Conservation (phyloP, 2,888 invertebrate genomes). For the Hypselothyrea guttata region DNA sequence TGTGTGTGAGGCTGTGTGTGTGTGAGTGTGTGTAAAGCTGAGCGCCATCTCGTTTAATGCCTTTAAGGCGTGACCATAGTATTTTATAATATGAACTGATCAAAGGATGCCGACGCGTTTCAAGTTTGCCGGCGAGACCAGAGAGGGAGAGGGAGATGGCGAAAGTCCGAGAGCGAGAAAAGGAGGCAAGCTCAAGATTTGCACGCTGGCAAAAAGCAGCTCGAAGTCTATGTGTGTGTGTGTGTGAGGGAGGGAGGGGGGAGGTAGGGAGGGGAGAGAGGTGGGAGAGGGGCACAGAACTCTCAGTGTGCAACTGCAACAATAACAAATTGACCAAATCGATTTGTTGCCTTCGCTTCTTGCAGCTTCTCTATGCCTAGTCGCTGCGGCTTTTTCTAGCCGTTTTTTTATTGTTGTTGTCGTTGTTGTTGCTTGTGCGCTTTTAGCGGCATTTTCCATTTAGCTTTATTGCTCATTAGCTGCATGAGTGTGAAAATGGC, state of each 20-base stretch:
- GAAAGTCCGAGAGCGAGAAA: not conserved
- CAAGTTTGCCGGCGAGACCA: slow-evolving; percentile 78
- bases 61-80: slow-evolving; percentile 83
- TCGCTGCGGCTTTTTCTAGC: slow-evolving; percentile 13
- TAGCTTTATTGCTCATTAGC: slow-evolving; percentile 75
- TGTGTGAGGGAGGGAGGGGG: slow-evolving; percentile 3
- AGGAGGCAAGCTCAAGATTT: slow-evolving; percentile 60
- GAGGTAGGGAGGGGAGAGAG: too few species aligned
- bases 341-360: slow-evolving; percentile 63
- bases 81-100: slow-evolving; percentile 83
- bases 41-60: slow-evolving; percentile 83
- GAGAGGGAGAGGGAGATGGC: slow-evolving; percentile 12
- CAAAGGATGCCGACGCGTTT: slow-evolving; percentile 82
- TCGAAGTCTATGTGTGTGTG: slow-evolving; percentile 10
- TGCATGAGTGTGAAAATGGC: slow-evolving; percentile 73
- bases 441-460: slow-evolving; percentile 70
- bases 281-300: slow-evolving; percentile 16
- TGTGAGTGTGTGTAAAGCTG: slow-evolving; percentile 69
- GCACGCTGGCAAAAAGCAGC: slow-evolving; percentile 66
- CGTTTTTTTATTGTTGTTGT: not conserved
- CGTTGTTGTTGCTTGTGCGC: slow-evolving; percentile 1
- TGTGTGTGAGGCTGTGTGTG: slow-evolving; percentile 42
- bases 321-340: slow-evolving; percentile 77
- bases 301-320: slow-evolving; percentile 36
- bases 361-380: slow-evolving; percentile 19